Base-by-base conservation (phyloP, 2,797 vertebrate genomes). In the Crenichthys baileyi region DNA sequence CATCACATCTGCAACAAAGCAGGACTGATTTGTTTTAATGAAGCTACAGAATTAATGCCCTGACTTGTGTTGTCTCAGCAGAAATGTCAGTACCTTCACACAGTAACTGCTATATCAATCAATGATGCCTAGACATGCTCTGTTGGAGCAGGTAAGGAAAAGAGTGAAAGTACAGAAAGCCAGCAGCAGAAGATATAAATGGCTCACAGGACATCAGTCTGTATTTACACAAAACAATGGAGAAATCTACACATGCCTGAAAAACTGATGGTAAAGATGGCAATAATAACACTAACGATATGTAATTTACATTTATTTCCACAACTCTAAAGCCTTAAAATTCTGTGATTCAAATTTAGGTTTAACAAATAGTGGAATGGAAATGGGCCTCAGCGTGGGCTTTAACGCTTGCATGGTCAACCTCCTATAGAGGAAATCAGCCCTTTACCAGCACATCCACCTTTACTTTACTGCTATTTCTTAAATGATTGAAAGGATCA, bases 21-120 rank as follows among this genome's bases (percentile, higher is more conserved):
- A 1, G 44, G 53, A 16, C 46, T 58, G 41, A 80, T 86, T 84
- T 83, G 71, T 85, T 80, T 81, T 56, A 71, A 82, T 85, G 71
- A 51, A 77, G 46, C 63, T 20, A 63, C 78, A 85, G 80, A 81
- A 74, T 84, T 48, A 72, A 81, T 16, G 36, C 72, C 78, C 73
- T 86, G 15, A 70, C 73, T 70, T 79, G 83, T 70, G 74, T 53
- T 73, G 68, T 67, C 65, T 88, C 82, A 82, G 87, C 86, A 86
- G 22, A 87, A 90, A 87, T n/a, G 78, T 82, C 86, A 77, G 48
- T 71, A 67, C 60, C 75, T 56, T 82, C 73, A 78, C 73, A 75
- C 11, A 24, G 72, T 79, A 81, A 65, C 76, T 48, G 70, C 73
- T 65, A 36, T 46, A 89, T 89, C 80, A 78, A 78, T 88, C 86